Evolutionary conservation across 2,113 vertebrate species (phyloP).

Genomic region (Anolis carolinensis): DNA sequence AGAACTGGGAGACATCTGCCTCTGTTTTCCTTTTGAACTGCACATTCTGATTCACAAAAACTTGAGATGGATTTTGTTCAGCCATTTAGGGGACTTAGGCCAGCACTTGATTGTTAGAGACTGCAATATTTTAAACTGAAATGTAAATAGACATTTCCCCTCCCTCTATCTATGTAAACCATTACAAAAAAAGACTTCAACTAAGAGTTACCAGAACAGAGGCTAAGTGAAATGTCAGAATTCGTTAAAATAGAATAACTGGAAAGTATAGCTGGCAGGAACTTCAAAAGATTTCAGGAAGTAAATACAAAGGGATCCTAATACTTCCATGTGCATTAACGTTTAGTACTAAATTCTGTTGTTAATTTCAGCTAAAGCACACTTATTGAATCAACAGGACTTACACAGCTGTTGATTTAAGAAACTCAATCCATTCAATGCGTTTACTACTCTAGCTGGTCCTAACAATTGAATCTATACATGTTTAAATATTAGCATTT

Average conservation of each 20-base stretch:
- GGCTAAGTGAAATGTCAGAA: too few relatives aligned
- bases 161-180: not conserved
- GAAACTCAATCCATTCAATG: too few relatives aligned
- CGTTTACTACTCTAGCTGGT: too few relatives aligned
- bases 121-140: not conserved
- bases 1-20: not conserved
- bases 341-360: too few relatives aligned
- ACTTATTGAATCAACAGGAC: too few relatives aligned
- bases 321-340: not conserved
- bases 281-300: too few relatives aligned
- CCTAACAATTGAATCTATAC: too few relatives aligned
- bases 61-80: not conserved
- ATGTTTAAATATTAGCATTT: too few relatives aligned
- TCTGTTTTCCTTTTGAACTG: not conserved
- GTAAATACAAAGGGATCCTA: not conserved
- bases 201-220: not conserved
- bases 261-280: too few relatives aligned
- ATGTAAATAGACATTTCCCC: not conserved
- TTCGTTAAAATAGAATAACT: too few relatives aligned
- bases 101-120: not conserved
- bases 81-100: not conserved
- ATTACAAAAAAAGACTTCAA: not conserved
- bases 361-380: too few relatives aligned
- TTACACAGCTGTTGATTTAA: too few relatives aligned
- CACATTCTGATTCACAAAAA: not conserved